Evolutionary conservation across 2,888 invertebrate species (phyloP), one percentile per base, ranked within the genome.

Genomic region (Pteria penguin): DNA sequence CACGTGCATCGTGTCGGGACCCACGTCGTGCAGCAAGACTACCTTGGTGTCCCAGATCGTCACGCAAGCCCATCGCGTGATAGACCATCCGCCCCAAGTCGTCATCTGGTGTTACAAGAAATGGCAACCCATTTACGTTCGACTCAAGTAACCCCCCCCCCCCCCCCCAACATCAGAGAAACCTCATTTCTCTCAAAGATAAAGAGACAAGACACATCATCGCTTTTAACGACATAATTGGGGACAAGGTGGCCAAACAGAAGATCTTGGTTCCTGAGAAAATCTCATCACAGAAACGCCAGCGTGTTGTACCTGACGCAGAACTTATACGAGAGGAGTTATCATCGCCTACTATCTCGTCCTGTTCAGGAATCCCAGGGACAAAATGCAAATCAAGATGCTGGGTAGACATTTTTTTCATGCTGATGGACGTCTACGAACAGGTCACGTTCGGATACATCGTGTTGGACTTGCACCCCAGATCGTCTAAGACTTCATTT

Each of bases 251-350:
- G 18, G 45, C 22, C 27, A 45, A 60, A 4, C 11, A 60, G 4
- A 29, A 26, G 4, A 5, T 62, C 1, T 32, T 29, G 31, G n/a
- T 71, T 62, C 29, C 61, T 58, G 1, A 71, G 62, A 29, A 52
- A 61, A 31, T 58, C 36, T 29, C 62, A 71, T 58, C 70, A 70
- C 14, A 24, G 70, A 36, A 70, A 70, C 31, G 27, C 45, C 18
- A 71, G 71, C 45, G 62, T 71, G 14, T 31, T 57, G 5, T 68
- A 68, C 32, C 27, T 68, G 18, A 29, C 29, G n/a, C 68, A 68
- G 8, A 70, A 61, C 22, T 4, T 70, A 14, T 70, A 61, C 27
- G 32, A 70, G 11, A 5, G 45, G 14, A 26, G 36, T 33, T 61
- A 70, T 52, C 5, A 61, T 60, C 24, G 45, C 33, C 8, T 52